Evolutionary conservation across 2,888 invertebrate species (phyloP).

Genomic region (Dyspetes luteomarginatus): DNA sequence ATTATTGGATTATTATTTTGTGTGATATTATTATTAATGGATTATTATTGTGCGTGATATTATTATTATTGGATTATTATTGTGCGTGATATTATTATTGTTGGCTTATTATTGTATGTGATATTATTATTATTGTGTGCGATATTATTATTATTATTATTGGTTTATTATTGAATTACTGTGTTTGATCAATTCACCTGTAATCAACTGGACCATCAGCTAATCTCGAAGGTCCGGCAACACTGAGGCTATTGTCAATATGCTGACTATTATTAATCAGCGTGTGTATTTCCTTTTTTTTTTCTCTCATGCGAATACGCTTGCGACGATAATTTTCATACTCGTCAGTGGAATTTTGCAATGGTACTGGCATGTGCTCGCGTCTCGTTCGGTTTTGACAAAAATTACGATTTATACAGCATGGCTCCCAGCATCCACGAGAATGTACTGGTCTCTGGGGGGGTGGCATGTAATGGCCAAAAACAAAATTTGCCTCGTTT

Average conservation of each 20-base stretch:
- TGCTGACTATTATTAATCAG: slow-evolving; percentile 67
- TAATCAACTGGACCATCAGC: slow-evolving; percentile 77
- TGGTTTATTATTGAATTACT: no score
- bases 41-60: no score
- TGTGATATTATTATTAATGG: no score
- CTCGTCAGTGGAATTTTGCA: slow-evolving; percentile 53
- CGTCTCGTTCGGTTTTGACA: slow-evolving; percentile 73
- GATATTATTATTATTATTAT: no score
- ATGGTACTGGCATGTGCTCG: slow-evolving; percentile 65
- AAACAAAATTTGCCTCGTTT: slow-evolving; percentile 72
- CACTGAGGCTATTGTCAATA: slow-evolving; percentile 72
- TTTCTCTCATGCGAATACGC: slow-evolving; percentile 71
- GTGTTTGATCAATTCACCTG: no score
- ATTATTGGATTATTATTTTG: no score
- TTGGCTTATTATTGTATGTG: no score
- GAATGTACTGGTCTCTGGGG: slow-evolving; percentile 68
- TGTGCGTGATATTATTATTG: no score
- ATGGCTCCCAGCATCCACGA: slow-evolving; percentile 69
- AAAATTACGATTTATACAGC: slow-evolving; percentile 72
- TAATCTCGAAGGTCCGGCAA: slow-evolving; percentile 80
- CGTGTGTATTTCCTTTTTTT: slow-evolving; percentile 70
- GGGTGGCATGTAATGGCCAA: slow-evolving; percentile 71
- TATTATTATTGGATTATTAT: no score
- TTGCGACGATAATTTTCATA: slow-evolving; percentile 72
- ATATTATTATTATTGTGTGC: no score